Evolutionary conservation across 2,113 vertebrate genomes (phyloP), one percentile per base, ranked within the genome.

Genomic region (Brachyistius frenatus): DNA sequence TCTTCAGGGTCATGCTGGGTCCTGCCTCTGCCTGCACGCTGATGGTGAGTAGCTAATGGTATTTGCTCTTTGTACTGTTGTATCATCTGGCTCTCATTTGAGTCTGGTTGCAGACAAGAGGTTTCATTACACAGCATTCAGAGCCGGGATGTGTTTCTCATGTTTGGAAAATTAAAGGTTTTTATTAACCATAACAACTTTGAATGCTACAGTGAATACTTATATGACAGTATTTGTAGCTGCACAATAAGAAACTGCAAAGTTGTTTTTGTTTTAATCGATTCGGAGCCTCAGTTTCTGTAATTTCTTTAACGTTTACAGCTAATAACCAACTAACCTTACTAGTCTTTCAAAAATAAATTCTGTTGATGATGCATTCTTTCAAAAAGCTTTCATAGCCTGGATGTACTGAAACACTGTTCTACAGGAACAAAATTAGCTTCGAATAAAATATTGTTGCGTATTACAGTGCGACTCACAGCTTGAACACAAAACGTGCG

Each of bases 1-100:
- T 70, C 68, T 67, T 53, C 49, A 16, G 78, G 73, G 82, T 81
- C 81, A 75, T 14, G 11, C 73, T 61, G 75, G 73, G 63, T 52
- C 70, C 49, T 71, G 61, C 64, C 70, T 63, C 49, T 67, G 74
- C 57, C 71, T 84, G 79, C 66, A 56, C 39, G 72, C 77, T 78
- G 66, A 80, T 71, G 47, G 67, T 41, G 73, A 84, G 50, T 16
- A 66, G 79, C 68, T 84, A 73, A 89, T 87, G 78, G 83, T 60
- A 60, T 58, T 68, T 49, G 47, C 32, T 64, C 74, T 86, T 62
- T 82, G 73, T 86, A 14, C 58, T 78, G 66, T 76, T 65, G 30
- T 64, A 79, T 92, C 92, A 89, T 89, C 85, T 94, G 87, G 80
- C 73, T 85, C 79, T 85, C 77, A 86, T 91, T 93, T 88, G 70